Evolutionary conservation across 1,140 invertebrate genomes (phyloP).

Genomic region (Aradophagus sp.): DNA sequence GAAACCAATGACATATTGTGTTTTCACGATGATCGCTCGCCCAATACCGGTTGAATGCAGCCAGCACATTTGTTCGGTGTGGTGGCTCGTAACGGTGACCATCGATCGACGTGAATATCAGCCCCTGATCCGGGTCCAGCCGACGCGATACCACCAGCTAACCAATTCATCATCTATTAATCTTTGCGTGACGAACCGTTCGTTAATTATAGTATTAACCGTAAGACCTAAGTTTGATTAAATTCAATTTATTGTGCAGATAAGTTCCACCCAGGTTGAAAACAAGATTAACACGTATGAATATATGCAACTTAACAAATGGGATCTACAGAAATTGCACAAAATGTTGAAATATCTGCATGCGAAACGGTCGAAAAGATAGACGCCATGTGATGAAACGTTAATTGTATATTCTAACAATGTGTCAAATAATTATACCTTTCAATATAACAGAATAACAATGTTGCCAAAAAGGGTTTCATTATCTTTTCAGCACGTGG

Average conservation of each 20-base stretch:
- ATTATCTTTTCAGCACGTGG: no score
- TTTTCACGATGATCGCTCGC: conserved; percentile 69
- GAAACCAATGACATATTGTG: conserved; percentile 64
- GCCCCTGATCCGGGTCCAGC: conserved; percentile 46
- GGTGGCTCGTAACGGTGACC: conserved; percentile 69
- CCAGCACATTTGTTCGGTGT: conserved; percentile 70
- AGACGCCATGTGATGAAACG: no score
- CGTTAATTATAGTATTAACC: conserved; percentile 44
- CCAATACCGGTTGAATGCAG: conserved; percentile 59
- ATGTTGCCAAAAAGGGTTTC: no score
- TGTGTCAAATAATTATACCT: no score
- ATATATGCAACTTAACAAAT: no score
- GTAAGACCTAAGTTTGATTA: conserved; percentile 34
- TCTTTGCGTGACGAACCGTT: conserved; percentile 62
- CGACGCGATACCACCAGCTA: conserved; percentile 41
- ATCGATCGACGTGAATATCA: conserved; percentile 68
- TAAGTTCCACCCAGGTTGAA: no score
- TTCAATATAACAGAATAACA: no score
- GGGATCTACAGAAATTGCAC: no score
- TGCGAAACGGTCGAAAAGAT: no score
- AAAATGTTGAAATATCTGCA: no score
- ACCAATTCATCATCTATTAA: conserved; percentile 68
- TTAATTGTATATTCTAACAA: no score
- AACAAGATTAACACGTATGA: no score
- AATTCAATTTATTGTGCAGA: conserved; percentile 16